These are phyloP conservation scores for Paracentrotus lividus DNA, from an alignment of 53 echinoderm and acorn worm genomes.

Conservation along the genomic window DNA sequence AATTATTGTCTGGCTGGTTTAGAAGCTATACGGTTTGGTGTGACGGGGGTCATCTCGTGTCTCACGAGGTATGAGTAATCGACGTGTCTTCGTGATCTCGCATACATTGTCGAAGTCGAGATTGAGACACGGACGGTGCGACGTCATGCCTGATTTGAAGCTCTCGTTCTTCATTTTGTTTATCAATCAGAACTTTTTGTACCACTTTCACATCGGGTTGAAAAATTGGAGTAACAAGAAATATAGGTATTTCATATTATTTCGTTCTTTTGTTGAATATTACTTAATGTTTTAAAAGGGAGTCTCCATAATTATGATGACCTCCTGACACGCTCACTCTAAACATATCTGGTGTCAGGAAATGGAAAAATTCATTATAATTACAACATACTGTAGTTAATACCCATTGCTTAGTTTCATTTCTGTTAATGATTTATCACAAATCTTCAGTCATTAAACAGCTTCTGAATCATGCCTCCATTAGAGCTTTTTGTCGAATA, in stretches of 20 bases:
- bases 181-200: background rate
- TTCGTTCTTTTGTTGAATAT: background rate
- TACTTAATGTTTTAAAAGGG: background rate
- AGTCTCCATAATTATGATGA: too few species aligned
- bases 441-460: too few species aligned
- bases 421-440: too few species aligned
- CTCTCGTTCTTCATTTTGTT: too few species aligned
- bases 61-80: constrained; percentile 18
- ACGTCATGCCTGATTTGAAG: background rate
- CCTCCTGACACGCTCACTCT: background rate
- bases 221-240: too few species aligned
- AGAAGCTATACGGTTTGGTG: background rate
- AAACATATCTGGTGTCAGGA: too few species aligned
- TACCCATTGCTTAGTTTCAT: too few species aligned
- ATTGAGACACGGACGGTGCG: background rate
- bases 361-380: too few species aligned
- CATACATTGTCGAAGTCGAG: background rate
- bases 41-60: background rate
- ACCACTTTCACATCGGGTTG: background rate
- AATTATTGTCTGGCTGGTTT: background rate
- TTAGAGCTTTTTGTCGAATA: too few species aligned
- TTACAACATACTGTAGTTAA: too few species aligned
- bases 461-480: too few species aligned
- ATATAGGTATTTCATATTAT: background rate
- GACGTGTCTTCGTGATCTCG: background rate